phyloP scores from a whole-genome alignment of 2,113 vertebrate species.

The Solea solea region DNA sequence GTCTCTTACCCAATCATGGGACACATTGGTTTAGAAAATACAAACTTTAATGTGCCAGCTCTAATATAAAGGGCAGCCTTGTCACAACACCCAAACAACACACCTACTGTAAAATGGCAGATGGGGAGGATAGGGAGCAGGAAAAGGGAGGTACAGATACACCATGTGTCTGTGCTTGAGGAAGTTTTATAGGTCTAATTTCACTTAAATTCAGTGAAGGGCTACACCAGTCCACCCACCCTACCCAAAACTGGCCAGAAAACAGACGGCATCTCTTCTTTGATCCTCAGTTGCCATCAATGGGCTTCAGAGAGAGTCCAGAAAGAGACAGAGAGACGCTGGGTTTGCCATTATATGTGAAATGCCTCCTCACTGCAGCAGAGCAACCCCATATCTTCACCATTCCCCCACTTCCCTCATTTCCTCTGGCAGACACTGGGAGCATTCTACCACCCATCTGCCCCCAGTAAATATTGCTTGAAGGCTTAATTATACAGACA shows the following conservation, averaged over 20 bases:
- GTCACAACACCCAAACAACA: conserved; percentile 60
- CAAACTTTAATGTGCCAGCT: conserved; percentile 67
- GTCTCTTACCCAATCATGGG: conserved; percentile 60
- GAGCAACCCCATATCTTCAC: conserved; percentile 70
- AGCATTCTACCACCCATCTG: conserved; percentile 79
- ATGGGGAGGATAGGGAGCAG: conserved; percentile 69
- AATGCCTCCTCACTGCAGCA: conserved; percentile 58
- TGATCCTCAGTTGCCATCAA: conserved; percentile 62
- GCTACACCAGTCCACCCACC: conserved; percentile 12
- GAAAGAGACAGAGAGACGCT: conserved; percentile 49
- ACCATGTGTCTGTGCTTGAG: conserved; percentile 45
- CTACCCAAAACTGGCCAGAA: conserved; percentile 52
- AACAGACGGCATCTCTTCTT: conserved; percentile 57
- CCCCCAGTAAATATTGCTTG: conserved; percentile 83
- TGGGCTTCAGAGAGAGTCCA: conserved; percentile 56
- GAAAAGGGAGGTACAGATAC: conserved; percentile 59
- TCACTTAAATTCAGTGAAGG: conserved; percentile 61
- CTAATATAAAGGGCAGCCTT: conserved; percentile 59
- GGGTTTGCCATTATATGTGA: conserved; percentile 57
- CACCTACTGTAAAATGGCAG: conserved; percentile 66
- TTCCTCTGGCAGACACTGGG: conserved; percentile 79
- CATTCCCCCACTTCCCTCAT: conserved; percentile 73
- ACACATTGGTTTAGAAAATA: conserved; percentile 61
- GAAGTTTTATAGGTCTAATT: conserved; percentile 71
- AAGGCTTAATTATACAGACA: conserved; percentile 81